These are phyloP conservation scores for Nothura maculosa DNA, from an alignment of 2,797 vertebrate species.

Conservation along the genomic window DNA sequence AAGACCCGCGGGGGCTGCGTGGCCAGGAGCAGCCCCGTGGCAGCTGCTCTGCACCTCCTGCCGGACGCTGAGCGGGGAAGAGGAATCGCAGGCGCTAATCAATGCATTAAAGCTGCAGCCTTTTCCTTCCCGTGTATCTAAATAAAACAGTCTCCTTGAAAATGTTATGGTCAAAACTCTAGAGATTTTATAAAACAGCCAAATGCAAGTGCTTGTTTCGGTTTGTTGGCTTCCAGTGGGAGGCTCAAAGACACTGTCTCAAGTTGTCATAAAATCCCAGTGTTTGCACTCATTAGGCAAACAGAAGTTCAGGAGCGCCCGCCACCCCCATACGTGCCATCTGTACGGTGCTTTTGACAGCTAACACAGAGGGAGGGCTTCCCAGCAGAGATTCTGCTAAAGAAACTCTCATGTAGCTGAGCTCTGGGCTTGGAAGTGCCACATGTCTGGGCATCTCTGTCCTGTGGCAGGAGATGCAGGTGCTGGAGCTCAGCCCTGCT, in stretches of 20 bases:
- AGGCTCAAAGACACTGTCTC: background rate
- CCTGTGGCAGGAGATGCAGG: background rate
- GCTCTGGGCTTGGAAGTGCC: fast-evolving
- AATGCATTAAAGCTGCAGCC: background rate
- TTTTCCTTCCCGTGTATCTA: background rate
- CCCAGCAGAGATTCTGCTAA: background rate
- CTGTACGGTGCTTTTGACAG: background rate
- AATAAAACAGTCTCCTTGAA: background rate
- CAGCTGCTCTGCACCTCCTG: fast-evolving
- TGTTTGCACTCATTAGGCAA: background rate
- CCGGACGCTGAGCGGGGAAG: background rate
- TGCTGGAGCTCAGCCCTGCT: fast-evolving
- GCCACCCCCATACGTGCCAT: background rate
- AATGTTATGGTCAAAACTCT: background rate
- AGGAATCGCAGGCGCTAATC: background rate
- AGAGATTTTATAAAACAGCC: fast-evolving
- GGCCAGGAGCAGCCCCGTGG: background rate
- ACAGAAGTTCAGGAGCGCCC: background rate
- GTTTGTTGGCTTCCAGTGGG: background rate
- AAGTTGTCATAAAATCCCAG: background rate
- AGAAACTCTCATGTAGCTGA: background rate
- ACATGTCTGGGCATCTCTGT: background rate
- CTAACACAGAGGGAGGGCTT: fast-evolving
- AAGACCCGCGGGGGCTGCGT: background rate
- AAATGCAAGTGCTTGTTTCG: background rate